Evolutionary conservation across 2,888 invertebrate genomes (phyloP), one percentile per base, ranked within the genome.

Genomic region (Troides oblongomaculatus): DNA sequence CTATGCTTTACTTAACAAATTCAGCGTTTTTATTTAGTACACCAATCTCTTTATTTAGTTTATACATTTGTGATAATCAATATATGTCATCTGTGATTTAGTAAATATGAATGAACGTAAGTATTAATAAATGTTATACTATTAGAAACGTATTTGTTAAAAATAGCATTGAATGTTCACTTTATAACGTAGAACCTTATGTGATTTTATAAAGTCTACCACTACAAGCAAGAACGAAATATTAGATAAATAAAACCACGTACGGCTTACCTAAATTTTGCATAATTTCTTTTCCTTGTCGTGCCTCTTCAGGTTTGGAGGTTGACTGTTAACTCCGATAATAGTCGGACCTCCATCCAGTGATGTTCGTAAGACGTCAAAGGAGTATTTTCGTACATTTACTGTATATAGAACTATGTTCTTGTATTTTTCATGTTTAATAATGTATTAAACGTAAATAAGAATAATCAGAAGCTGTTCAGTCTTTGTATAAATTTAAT

Each of bases 51-150:
- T 30, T 60, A 36, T 58, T 46, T 59, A 23, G 46, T 50, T 66
- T 30, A 7, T 25, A 53, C 64, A 36, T 61, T 65, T 56, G 50
- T 23, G 12, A 4, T 46, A 12, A 18, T 25, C 25, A 25, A 57
- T 56, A 10, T 39, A 30, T 30, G 30, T 30, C 30, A 43, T 56
- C 25, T 23, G 61, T 61, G 43, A 6, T 46, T 62, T 25, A 58
- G 14, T 39, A 21, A 36, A 70, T 39, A 70, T 63, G 59, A 66
- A 53, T 66, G 66, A 66, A 70, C 62, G 70, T 66, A 62, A 69
- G 69, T 70, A 23, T 57, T 57, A 50, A 50, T 50, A 17, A 50
- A 17, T 50, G 14, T 50, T 50, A 50, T 50, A 39, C 39, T 39
- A 39, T 10, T 10, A 10, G 8, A 39, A 39, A 50, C 5, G 3